A percentile compares a stretch with the other conserved stretches of the same genome.
Evolutionary conservation across 2,113 vertebrate genomes (phyloP).

Genomic region (Heterochromis multidens): DNA sequence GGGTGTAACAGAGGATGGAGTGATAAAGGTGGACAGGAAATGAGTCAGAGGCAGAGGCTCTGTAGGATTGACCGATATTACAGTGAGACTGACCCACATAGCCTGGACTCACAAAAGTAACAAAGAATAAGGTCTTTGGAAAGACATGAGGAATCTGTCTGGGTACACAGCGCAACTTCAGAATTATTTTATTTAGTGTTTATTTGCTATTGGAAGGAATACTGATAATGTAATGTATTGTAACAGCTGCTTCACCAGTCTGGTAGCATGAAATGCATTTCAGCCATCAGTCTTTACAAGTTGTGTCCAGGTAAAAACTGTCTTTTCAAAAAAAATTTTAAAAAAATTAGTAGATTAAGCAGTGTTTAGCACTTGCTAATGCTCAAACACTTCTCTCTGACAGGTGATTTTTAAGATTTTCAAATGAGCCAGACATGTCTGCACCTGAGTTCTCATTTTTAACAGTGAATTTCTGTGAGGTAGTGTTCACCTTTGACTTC

Average conservation of each 20-base stretch:
- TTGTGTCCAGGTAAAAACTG: background rate
- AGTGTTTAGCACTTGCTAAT: background rate
- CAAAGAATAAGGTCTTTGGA: background rate
- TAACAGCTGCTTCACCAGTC: background rate
- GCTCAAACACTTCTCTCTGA: background rate
- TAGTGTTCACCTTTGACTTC: background rate
- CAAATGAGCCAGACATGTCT: background rate
- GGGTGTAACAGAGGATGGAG: background rate
- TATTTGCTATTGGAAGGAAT: background rate
- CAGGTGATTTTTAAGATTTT: background rate
- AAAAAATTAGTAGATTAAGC: background rate
- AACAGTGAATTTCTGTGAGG: background rate
- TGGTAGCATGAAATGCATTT: background rate
- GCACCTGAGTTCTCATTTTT: background rate
- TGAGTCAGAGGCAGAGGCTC: conserved; percentile 12
- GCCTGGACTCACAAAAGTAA: background rate
- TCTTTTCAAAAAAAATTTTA: too few relatives aligned
- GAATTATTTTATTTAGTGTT: background rate
- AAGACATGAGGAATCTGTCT: background rate
- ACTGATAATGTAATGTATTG: background rate
- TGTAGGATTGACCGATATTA: background rate
- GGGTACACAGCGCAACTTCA: background rate
- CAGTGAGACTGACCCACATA: background rate
- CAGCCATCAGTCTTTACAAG: background rate
- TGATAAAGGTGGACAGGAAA: conserved; percentile 27